phyloP scores from a whole-genome alignment of 2,888 invertebrate species.

The Drosophila suboccidentalis region DNA sequence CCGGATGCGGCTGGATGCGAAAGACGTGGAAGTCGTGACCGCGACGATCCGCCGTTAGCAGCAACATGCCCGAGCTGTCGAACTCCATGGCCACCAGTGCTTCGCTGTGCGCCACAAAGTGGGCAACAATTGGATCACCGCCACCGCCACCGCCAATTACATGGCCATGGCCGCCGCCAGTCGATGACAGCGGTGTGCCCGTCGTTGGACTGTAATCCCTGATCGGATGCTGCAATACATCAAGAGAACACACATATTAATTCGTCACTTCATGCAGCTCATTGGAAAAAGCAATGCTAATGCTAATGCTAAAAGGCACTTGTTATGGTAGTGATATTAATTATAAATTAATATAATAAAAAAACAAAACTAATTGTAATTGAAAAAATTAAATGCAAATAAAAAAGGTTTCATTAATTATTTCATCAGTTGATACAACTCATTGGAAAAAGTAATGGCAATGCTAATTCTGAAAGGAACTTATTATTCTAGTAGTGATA shows the following conservation, averaged over 20 bases:
- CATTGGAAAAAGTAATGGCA: not conserved
- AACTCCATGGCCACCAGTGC: conserved; percentile 96
- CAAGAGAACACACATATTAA: not conserved
- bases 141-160: conserved; percentile 84
- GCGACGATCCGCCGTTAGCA: conserved; percentile 95
- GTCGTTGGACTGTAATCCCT: conserved; percentile 85
- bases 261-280: too few species aligned
- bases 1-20: conserved; percentile 96
- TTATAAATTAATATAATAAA: too few species aligned
- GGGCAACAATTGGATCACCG: conserved; percentile 92
- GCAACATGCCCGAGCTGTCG: conserved; percentile 95
- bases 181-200: conserved; percentile 78
- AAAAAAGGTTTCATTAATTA: not conserved
- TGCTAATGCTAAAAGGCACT: too few species aligned
- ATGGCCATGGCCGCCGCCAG: conserved; percentile 64
- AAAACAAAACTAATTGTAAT: too few species aligned
- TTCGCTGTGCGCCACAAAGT: conserved; percentile 95
- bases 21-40: conserved; percentile 99
- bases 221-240: conserved; percentile 75
- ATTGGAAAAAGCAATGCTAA: not conserved
- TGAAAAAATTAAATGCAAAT: too few species aligned
- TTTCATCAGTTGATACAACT: not conserved
- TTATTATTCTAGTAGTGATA: not conserved
- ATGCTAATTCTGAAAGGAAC: not conserved
- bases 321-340: too few species aligned